Percentiles rank a stretch among this genome's conserved stretches.
These are phyloP conservation scores for Mechanitis mazaeus DNA, from an alignment of 2,888 invertebrate species.

Conservation along the genomic window DNA sequence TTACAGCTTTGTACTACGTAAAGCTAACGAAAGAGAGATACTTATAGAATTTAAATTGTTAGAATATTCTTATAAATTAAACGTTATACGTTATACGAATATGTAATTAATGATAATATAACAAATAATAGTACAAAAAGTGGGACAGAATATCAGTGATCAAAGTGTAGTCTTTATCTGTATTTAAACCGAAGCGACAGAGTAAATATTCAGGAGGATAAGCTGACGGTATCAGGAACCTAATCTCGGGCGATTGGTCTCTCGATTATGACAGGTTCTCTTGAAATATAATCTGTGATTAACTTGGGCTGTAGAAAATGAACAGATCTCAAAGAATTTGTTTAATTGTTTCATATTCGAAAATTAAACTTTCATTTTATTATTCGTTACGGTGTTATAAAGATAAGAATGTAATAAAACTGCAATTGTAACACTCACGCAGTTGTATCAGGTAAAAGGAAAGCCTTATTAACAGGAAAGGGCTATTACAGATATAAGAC, in stretches of 20 bases:
- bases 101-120: too few species aligned
- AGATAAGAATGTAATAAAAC: slow-evolving; percentile 5
- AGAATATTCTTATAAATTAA: neutral
- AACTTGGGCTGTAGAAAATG: slow-evolving; percentile 14
- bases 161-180: slow-evolving; percentile 1
- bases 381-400: too few species aligned
- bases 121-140: too few species aligned
- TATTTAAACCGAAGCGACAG: slow-evolving; percentile 19
- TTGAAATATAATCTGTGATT: slow-evolving; percentile 28
- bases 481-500: slow-evolving; percentile 44
- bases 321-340: slow-evolving; percentile 21
- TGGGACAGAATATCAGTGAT: neutral
- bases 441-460: slow-evolving; percentile 29
- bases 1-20: slow-evolving; percentile 9
- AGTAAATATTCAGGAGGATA: slow-evolving; percentile 21
- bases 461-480: slow-evolving; percentile 50
- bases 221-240: slow-evolving; percentile 22
- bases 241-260: slow-evolving; percentile 25
- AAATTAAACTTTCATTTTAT: too few species aligned
- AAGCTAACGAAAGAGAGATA: slow-evolving; percentile 1
- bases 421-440: slow-evolving; percentile 10
- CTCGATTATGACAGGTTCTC: slow-evolving; percentile 26
- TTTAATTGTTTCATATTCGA: too few species aligned
- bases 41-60: neutral
- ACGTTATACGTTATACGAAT: too few species aligned